Evolutionary conservation across 2,888 invertebrate genomes (phyloP).

Genomic region (Meiosimyza decipiens): DNA sequence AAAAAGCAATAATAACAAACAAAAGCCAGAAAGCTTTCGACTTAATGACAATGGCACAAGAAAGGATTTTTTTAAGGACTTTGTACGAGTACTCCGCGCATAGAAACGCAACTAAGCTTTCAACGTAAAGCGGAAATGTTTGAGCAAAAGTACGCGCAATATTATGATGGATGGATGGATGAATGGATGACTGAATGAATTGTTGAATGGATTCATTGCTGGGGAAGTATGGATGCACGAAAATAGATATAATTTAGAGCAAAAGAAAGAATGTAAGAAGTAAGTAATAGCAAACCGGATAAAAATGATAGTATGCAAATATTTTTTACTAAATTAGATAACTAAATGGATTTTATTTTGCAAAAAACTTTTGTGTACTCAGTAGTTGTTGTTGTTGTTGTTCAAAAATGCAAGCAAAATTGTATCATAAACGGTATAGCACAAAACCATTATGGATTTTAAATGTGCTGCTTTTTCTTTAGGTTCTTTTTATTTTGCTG

Average conservation of each 20-base stretch:
- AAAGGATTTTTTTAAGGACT: too few relatives aligned
- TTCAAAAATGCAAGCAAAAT: neutral
- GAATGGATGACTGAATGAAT: neutral
- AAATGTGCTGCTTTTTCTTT: neutral
- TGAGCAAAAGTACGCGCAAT: too few relatives aligned
- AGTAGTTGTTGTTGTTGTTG: neutral
- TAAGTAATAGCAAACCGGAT: too few relatives aligned
- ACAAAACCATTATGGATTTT: neutral
- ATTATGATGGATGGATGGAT: too few relatives aligned
- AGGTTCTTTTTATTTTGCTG: too few relatives aligned
- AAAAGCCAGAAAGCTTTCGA: conserved; percentile 5
- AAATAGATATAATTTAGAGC: neutral
- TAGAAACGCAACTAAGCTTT: too few relatives aligned
- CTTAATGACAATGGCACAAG: conserved; percentile 10
- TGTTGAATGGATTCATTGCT: neutral
- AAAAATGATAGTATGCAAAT: too few relatives aligned
- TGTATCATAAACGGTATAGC: neutral
- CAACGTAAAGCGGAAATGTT: too few relatives aligned
- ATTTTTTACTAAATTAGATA: too few relatives aligned
- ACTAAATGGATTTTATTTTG: neutral
- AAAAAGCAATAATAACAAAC: neutral
- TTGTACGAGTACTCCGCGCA: too few relatives aligned
- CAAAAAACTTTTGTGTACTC: neutral
- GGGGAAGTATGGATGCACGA: too few relatives aligned
- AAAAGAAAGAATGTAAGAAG: neutral